phyloP scores from a whole-genome alignment of 2,113 vertebrate genomes.

The Pygathrix nemaeus region DNA sequence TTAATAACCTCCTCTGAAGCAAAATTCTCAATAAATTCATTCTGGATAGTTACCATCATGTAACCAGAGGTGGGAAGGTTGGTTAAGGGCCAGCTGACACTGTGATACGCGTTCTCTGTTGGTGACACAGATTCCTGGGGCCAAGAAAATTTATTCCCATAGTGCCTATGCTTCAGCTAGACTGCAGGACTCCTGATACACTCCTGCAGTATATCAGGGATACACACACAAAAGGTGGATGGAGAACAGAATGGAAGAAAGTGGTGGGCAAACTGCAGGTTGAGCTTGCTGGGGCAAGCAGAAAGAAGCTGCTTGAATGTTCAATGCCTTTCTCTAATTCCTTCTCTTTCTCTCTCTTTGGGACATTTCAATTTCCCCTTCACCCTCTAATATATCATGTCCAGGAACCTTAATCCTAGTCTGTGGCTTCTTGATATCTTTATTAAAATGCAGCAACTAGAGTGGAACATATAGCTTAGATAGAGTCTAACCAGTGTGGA shows the following conservation, averaged over 20 bases:
- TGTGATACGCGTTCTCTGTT: rapidly evolving
- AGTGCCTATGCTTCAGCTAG: neutral
- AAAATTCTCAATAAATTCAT: constrained; percentile 85
- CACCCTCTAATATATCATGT: neutral
- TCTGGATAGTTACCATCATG: constrained; percentile 80
- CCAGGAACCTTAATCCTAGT: neutral
- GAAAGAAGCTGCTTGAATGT: rapidly evolving
- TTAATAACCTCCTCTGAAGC: constrained; percentile 78
- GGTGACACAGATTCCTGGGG: neutral
- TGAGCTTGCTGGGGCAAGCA: neutral
- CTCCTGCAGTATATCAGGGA: too few species aligned
- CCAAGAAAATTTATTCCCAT: neutral
- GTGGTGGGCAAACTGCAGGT: neutral
- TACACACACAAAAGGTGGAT: neutral
- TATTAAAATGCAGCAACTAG: neutral
- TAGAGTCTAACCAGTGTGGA: neutral
- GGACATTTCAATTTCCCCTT: neutral
- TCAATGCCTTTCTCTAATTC: neutral
- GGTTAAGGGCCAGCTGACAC: neutral
- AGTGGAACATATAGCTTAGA: neutral
- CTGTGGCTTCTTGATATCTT: neutral
- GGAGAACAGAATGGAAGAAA: neutral
- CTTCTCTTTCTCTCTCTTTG: neutral
- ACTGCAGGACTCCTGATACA: neutral
- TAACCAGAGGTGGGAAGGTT: neutral